These are phyloP conservation scores for Conger conger DNA, from an alignment of 2,113 vertebrate genomes.

Conservation along the genomic window DNA sequence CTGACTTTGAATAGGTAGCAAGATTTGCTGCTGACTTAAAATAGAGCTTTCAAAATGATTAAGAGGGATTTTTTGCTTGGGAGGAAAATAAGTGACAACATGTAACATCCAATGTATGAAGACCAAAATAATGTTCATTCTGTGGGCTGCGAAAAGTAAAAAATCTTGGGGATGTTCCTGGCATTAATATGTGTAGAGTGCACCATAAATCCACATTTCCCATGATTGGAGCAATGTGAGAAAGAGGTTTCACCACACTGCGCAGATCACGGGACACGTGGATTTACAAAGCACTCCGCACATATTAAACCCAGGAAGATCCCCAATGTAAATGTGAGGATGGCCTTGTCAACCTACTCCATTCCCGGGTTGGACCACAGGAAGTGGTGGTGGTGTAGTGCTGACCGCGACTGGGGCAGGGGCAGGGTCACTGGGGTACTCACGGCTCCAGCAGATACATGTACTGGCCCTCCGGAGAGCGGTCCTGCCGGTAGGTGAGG, in stretches of 20 bases:
- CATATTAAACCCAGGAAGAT: neutral
- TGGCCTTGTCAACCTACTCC: neutral
- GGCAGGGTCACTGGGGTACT: slow-evolving; percentile 58
- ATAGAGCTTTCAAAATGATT: neutral
- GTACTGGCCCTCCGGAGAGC: slow-evolving; percentile 87
- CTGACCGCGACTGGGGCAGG: neutral
- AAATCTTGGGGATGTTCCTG: no score
- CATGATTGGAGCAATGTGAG: no score
- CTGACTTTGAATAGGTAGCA: neutral
- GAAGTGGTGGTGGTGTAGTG: neutral
- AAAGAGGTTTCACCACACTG: neutral
- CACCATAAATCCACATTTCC: no score
- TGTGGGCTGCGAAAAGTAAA: neutral
- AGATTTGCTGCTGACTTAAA: neutral
- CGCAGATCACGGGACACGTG: neutral
- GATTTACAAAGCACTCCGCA: neutral
- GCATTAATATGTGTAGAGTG: no score
- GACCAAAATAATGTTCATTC: neutral
- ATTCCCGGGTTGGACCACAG: neutral
- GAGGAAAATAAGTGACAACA: neutral
- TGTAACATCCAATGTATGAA: neutral
- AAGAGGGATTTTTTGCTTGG: neutral
- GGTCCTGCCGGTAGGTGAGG: slow-evolving; percentile 91
- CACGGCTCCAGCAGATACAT: slow-evolving; percentile 88
- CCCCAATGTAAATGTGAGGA: neutral